phyloP scores from a whole-genome alignment of 2,113 vertebrate genomes.

The Dinomys branickii region DNA sequence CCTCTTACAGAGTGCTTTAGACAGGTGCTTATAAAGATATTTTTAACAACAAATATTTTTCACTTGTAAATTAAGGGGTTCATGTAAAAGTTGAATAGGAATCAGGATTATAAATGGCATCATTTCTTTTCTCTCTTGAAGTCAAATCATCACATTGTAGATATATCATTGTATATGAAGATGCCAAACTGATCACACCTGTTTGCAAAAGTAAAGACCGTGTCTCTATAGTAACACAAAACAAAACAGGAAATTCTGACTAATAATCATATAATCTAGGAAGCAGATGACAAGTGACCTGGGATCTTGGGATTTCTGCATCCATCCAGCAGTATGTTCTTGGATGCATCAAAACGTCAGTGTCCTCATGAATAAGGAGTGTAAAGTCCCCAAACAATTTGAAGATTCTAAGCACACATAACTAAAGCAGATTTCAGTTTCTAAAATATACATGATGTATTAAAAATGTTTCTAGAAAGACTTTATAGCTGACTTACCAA shows the following conservation, averaged over 20 bases:
- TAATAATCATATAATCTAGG: neutral
- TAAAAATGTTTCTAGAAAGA: conserved; percentile 28
- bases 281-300: neutral
- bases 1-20: conserved; percentile 55
- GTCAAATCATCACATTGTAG: neutral
- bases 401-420: conserved; percentile 21
- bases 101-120: neutral
- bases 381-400: neutral
- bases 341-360: neutral
- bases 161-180: conserved; percentile 43
- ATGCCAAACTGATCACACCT: neutral
- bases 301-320: neutral
- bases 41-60: neutral
- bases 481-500: neutral
- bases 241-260: neutral
- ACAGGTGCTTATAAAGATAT: conserved; percentile 21
- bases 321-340: neutral
- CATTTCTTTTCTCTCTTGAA: conserved; percentile 18
- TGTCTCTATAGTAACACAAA: neutral
- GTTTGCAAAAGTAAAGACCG: neutral
- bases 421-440: conserved; percentile 52
- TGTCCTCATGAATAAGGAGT: neutral
- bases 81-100: neutral
- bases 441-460: conserved; percentile 31
- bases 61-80: neutral